Conservation (phyloP, 2,797 vertebrate genomes). For the Pseudopleuronectes americanus region DNA sequence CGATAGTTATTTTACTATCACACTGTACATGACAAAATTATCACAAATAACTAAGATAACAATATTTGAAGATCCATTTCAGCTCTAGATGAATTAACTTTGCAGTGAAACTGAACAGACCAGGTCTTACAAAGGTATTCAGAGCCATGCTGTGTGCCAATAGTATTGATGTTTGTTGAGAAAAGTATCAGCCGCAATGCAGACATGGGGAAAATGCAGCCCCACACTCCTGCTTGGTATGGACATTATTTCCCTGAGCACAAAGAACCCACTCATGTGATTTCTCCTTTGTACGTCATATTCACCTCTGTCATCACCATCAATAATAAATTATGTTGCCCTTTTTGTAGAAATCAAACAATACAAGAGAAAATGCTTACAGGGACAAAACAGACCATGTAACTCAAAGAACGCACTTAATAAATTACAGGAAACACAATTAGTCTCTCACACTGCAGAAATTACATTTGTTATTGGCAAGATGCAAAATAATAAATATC, state of each 20-base stretch:
- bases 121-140: conserved; percentile 12
- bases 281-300: conserved; percentile 12
- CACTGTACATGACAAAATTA: no score
- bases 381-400: conserved; percentile 13
- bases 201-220: conserved; percentile 46
- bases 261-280: conserved; percentile 1
- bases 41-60: neutral
- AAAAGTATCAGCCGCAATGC: conserved; percentile 29
- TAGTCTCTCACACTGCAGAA: conserved; percentile 27
- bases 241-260: conserved; percentile 29
- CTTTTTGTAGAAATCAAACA: conserved; percentile 39
- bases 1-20: neutral
- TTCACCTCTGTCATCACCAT: conserved; percentile 23
- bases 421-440: conserved; percentile 49
- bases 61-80: neutral
- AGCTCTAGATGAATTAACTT: conserved; percentile 1
- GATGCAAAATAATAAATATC: conserved; percentile 34
- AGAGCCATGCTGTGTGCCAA: conserved; percentile 21
- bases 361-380: conserved; percentile 29
- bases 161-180: conserved; percentile 36
- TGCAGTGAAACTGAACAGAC: neutral
- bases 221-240: conserved; percentile 3
- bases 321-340: conserved; percentile 34
- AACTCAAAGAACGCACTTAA: conserved; percentile 41
- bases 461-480: conserved; percentile 36